These are phyloP conservation scores for Phainopepla nitens DNA, from an alignment of 2,113 vertebrate species.

Conservation along the genomic window DNA sequence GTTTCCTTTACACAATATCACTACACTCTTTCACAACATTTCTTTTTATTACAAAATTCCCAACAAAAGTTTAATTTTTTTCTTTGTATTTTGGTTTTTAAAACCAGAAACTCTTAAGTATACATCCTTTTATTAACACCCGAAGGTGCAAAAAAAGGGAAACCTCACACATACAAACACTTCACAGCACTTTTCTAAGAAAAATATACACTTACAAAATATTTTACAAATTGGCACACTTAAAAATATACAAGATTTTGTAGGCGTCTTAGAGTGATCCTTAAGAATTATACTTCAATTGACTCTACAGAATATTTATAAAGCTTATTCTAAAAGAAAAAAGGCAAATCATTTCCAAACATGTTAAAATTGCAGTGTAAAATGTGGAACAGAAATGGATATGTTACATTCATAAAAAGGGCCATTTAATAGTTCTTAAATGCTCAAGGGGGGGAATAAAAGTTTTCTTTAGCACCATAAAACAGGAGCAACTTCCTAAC, in stretches of 20 bases:
- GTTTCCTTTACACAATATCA: slow-evolving; percentile 98
- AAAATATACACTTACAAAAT: slow-evolving; percentile 99
- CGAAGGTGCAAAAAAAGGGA: slow-evolving; percentile 96
- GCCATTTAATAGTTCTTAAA: slow-evolving; percentile 77
- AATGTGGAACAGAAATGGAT: slow-evolving; percentile 92
- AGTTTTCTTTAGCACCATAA: slow-evolving; percentile 93
- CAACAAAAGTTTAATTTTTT: slow-evolving; percentile 97
- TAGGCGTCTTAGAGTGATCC: slow-evolving; percentile 97
- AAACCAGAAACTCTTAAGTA: slow-evolving; percentile 99
- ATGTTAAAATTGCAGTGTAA: slow-evolving; percentile 96
- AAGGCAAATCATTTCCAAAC: slow-evolving; percentile 94
- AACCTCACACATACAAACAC: slow-evolving; percentile 95
- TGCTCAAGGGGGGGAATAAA: slow-evolving; percentile 75
- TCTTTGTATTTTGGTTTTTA: slow-evolving; percentile 99
- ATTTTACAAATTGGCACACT: slow-evolving; percentile 99
- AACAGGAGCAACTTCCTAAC: slow-evolving; percentile 90
- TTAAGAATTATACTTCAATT: slow-evolving; percentile 99
- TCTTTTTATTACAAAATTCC: slow-evolving; percentile 99
- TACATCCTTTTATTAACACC: slow-evolving; percentile 98
- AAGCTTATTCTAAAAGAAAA: slow-evolving; percentile 96
- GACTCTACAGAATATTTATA: slow-evolving; percentile 99
- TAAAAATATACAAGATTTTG: slow-evolving; percentile 99
- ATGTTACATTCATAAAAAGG: slow-evolving; percentile 99
- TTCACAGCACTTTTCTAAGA: slow-evolving; percentile 99
- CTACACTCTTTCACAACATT: slow-evolving; percentile 99